Evolutionary conservation across 2,113 vertebrate genomes (phyloP).

Genomic region (Noctilio leporinus): DNA sequence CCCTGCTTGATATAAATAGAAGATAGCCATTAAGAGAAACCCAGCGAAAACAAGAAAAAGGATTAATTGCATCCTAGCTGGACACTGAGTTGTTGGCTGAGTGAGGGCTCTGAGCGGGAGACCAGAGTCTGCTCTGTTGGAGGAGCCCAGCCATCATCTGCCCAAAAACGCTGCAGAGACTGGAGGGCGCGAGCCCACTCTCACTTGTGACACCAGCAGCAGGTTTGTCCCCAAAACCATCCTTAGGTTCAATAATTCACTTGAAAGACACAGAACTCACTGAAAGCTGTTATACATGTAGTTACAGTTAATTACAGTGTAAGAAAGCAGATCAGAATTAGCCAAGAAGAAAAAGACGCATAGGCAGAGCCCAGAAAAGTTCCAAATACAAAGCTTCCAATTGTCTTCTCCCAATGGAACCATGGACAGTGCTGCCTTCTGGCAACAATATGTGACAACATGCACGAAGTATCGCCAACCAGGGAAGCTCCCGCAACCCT

Average conservation of each 20-base stretch:
- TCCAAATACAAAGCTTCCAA: not conserved
- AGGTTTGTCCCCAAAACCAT: not conserved
- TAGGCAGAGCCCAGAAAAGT: not conserved
- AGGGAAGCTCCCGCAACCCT: not conserved
- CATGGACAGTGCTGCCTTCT: not conserved
- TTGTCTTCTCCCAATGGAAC: not conserved
- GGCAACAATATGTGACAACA: not conserved
- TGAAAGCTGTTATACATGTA: not conserved
- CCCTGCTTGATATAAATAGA: not conserved
- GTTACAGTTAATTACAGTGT: not conserved
- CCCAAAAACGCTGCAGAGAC: not conserved
- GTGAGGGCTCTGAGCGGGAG: not conserved
- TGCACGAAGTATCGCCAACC: rapidly evolving
- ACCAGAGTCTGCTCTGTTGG: not conserved
- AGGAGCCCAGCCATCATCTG: not conserved
- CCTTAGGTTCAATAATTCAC: not conserved
- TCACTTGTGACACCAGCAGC: not conserved
- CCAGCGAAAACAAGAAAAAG: not conserved
- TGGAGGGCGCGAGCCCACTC: not conserved
- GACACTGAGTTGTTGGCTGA: not conserved
- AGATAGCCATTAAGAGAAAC: not conserved
- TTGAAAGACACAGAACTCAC: not conserved
- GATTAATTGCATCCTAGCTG: not conserved
- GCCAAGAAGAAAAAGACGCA: not conserved
- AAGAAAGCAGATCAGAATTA: not conserved